Evolutionary conservation across 1,140 invertebrate species (phyloP).

Genomic region (Leptinotarsa defecta): DNA sequence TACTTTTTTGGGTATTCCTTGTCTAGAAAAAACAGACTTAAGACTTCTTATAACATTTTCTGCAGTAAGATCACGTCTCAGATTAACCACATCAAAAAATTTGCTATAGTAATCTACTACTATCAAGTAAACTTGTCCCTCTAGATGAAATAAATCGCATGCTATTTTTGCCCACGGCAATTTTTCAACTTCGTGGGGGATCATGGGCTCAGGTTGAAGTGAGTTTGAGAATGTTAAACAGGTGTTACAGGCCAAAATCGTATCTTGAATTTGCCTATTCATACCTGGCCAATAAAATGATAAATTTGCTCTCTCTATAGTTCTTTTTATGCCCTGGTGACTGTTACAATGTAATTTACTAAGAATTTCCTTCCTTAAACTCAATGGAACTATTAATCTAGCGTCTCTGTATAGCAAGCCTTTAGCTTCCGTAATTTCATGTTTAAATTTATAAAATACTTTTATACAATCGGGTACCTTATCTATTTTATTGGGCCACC

Average conservation of each 20-base stretch:
- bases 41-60: slow-evolving; percentile 39
- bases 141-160: slow-evolving; percentile 49
- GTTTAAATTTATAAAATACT: slow-evolving; percentile 35
- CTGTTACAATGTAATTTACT: slow-evolving; percentile 32
- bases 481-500: slow-evolving; percentile 34
- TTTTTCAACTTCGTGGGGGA: slow-evolving; percentile 47
- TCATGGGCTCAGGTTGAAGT: slow-evolving; percentile 41
- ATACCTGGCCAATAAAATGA: slow-evolving; percentile 36
- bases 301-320: slow-evolving; percentile 24
- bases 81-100: slow-evolving; percentile 38
- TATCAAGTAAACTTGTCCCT: slow-evolving; percentile 47
- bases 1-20: not conserved
- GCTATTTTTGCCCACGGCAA: slow-evolving; percentile 50
- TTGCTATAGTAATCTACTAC: slow-evolving; percentile 47
- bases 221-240: slow-evolving; percentile 21
- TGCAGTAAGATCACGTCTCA: slow-evolving; percentile 35
- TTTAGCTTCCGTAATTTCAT: slow-evolving; percentile 29
- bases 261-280: slow-evolving; percentile 25
- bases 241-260: slow-evolving; percentile 1
- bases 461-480: slow-evolving; percentile 25
- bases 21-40: slow-evolving; percentile 45
- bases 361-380: slow-evolving; percentile 31
- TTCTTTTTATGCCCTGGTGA: slow-evolving; percentile 36
- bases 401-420: slow-evolving; percentile 30
- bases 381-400: slow-evolving; percentile 4